phyloP scores from a whole-genome alignment of 2,113 vertebrate species.

The Tapirus terrestris region DNA sequence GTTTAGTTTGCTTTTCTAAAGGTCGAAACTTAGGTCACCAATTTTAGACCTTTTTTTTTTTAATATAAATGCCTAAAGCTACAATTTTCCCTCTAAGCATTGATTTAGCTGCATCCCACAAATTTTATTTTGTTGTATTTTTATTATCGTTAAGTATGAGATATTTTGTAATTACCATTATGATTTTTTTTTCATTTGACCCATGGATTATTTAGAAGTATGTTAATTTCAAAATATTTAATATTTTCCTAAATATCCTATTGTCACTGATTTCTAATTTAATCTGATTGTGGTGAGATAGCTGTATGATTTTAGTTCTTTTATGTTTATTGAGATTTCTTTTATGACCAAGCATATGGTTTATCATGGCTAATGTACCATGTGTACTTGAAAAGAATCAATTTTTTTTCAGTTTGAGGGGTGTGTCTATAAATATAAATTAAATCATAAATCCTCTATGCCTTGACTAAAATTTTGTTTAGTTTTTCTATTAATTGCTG shows the following conservation, averaged over 20 bases:
- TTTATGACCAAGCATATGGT: background rate
- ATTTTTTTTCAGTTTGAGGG: background rate
- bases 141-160: background rate
- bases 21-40: background rate
- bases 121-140: background rate
- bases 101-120: background rate
- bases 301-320: background rate
- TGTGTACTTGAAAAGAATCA: background rate
- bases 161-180: background rate
- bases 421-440: background rate
- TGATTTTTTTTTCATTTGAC: background rate
- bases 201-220: background rate
- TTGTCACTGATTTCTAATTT: background rate
- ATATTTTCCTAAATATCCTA: background rate
- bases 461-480: constrained; percentile 8
- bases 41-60: background rate
- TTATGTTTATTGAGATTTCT: background rate
- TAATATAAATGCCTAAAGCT: background rate
- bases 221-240: background rate
- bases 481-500: background rate
- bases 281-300: background rate
- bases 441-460: background rate
- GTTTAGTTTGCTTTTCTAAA: constrained; percentile 11
- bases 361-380: background rate
- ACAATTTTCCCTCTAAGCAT: background rate